These are phyloP conservation scores for Pogonomyrmex californicus DNA, from an alignment of 1,140 invertebrate genomes.

Conservation along the genomic window DNA sequence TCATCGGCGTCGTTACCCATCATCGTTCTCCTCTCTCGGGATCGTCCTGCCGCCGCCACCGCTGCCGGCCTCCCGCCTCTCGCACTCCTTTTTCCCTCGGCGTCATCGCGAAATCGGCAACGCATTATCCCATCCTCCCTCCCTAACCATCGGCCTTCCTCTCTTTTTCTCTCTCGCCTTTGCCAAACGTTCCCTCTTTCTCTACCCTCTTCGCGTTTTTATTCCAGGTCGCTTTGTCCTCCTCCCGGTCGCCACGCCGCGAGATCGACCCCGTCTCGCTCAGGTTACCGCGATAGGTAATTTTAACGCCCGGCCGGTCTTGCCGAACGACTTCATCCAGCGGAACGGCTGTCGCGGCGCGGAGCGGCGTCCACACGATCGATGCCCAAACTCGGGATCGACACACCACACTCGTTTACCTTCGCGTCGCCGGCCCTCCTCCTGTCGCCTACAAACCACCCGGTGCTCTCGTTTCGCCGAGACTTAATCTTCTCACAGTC, in stretches of 20 bases:
- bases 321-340: slow-evolving; percentile 76
- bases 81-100: slow-evolving; percentile 68
- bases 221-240: slow-evolving; percentile 42
- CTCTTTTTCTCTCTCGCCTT: not conserved
- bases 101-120: slow-evolving; percentile 78
- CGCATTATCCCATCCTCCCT: slow-evolving; percentile 74
- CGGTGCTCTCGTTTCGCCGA: not conserved
- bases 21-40: slow-evolving; percentile 61
- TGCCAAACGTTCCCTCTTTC: not conserved
- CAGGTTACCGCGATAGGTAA: slow-evolving; percentile 73
- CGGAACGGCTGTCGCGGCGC: slow-evolving; percentile 67
- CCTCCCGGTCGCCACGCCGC: slow-evolving; percentile 42
- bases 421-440: slow-evolving; percentile 13
- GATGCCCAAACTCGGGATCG: slow-evolving; percentile 53
- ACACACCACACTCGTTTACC: slow-evolving; percentile 54
- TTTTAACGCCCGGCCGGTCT: slow-evolving; percentile 74
- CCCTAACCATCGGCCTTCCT: slow-evolving; percentile 23
- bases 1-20: slow-evolving; percentile 73
- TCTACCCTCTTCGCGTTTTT: slow-evolving; percentile 22
- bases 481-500: not conserved
- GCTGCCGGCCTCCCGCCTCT: not conserved
- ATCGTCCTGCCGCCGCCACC: not conserved
- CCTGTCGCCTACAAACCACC: slow-evolving; percentile 3
- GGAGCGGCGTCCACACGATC: slow-evolving; percentile 56
- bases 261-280: slow-evolving; percentile 68